Evolutionary conservation across 2,797 vertebrate genomes (phyloP), one percentile per base, ranked within the genome.

Genomic region (Alectoris magna): DNA sequence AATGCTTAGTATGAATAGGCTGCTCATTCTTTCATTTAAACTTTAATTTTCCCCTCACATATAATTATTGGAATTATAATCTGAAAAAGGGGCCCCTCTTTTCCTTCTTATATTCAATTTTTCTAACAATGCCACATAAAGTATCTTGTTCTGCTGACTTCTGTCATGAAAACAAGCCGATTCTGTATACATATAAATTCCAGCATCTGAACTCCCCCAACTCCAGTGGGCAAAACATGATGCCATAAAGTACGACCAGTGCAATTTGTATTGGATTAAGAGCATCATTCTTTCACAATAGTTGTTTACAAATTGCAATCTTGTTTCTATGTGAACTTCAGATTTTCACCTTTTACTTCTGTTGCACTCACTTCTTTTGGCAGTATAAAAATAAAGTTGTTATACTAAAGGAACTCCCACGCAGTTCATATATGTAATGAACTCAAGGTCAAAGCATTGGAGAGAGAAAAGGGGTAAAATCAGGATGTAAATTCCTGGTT

Each of bases 131-230:
- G 29, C 11, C 34, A 55, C 43, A 58, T 26, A 68, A 34, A 91
- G 63, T 71, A 7, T 5, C n/a, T 86, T 63, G 27, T 66, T 87
- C 68, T 87, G 38, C 44, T 91, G 64, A 72, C 89, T 91, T 80
- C 43, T 74, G 31, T 73, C 36, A 76, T 31, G 39, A 81, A 84
- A 90, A 83, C 19, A 72, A 79, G 39, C 18, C 82, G 48, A 41
- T 91, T 58, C 41, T 77, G 4, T 53, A 46, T 71, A 26, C 74
- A 69, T 62, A 93, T 41, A 80, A 77, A 69, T 63, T 88, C 5
- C 27, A 89, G 29, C 78, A 90, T 91, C 74, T 92, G 88, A 96
- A 82, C 10, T 38, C 49, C 34, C 34, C 34, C 34, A 34, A 34
- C 34, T 90, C 10, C 70, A 2, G 5, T 31, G 11, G 29, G 14